Evolutionary conservation across 2,888 invertebrate genomes (phyloP).

Genomic region (Ophioninae sp.): DNA sequence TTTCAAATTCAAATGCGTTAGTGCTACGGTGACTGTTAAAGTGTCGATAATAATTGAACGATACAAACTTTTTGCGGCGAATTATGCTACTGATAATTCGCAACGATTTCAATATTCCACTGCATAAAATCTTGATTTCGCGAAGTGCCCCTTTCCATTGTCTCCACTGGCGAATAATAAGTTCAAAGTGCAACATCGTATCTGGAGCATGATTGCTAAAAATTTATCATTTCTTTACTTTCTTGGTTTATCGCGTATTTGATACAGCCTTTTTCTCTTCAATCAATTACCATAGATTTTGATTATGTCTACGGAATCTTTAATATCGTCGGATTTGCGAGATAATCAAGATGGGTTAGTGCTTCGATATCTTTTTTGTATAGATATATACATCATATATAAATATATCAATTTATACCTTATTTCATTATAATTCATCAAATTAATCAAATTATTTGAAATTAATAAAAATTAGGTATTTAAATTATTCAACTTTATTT

Average conservation of each 20-base stretch:
- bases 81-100: conserved; percentile 8
- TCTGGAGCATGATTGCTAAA: conserved; percentile 28
- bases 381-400: not conserved
- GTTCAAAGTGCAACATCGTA: conserved; percentile 26
- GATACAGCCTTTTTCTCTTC: conserved; percentile 5
- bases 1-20: not conserved
- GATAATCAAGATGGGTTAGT: conserved; percentile 50
- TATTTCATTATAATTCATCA: not conserved
- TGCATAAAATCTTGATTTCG: not conserved
- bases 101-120: not conserved
- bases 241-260: not conserved
- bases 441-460: not conserved
- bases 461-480: too few relatives aligned
- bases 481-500: too few relatives aligned
- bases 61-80: not conserved
- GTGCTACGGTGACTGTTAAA: not conserved
- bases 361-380: not conserved
- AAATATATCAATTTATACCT: not conserved
- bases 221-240: conserved; percentile 11
- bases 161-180: conserved; percentile 1
- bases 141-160: not conserved
- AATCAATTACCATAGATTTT: not conserved
- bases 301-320: conserved; percentile 58
- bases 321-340: conserved; percentile 44
- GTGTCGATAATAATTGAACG: not conserved